Conservation (phyloP, 2,888 invertebrate species). For the Aphrophora alni region DNA sequence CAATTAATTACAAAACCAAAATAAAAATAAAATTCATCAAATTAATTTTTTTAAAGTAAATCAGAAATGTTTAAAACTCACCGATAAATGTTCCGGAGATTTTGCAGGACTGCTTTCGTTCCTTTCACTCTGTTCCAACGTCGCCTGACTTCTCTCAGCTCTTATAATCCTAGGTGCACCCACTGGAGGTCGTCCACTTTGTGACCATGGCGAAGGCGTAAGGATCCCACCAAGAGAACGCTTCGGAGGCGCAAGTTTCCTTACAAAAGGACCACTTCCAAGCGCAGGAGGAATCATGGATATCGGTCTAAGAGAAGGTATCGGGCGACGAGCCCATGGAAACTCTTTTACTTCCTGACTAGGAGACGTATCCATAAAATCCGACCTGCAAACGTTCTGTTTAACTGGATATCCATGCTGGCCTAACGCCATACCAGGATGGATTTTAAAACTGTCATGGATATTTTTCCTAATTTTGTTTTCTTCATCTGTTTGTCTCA, state of each 20-base stretch:
- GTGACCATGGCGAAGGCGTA: constrained; percentile 51
- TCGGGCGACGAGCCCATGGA: constrained; percentile 32
- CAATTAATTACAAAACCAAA: no score
- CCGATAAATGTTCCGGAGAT: neutral
- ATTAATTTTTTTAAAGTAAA: no score
- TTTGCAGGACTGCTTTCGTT: neutral
- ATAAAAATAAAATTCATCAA: no score
- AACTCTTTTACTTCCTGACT: constrained; percentile 22
- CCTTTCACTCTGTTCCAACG: neutral
- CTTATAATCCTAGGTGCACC: constrained; percentile 31
- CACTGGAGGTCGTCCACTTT: constrained; percentile 40
- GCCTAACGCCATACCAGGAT: neutral
- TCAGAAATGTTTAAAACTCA: no score
- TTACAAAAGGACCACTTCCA: neutral
- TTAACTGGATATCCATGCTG: neutral
- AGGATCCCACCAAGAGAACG: constrained; percentile 46
- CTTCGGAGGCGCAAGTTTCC: constrained; percentile 10
- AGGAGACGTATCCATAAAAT: constrained; percentile 11
- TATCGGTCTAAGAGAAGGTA: constrained; percentile 39
- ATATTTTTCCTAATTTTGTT: neutral
- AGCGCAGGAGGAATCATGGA: constrained; percentile 9
- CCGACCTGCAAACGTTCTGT: constrained; percentile 19
- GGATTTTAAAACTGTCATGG: neutral
- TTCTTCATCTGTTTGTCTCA: neutral
- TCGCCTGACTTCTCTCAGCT: neutral